A percentile compares a stretch with the other conserved stretches of the same genome.
Evolutionary conservation across 2,888 invertebrate species (phyloP).

Genomic region (Heterodera filipjevi): DNA sequence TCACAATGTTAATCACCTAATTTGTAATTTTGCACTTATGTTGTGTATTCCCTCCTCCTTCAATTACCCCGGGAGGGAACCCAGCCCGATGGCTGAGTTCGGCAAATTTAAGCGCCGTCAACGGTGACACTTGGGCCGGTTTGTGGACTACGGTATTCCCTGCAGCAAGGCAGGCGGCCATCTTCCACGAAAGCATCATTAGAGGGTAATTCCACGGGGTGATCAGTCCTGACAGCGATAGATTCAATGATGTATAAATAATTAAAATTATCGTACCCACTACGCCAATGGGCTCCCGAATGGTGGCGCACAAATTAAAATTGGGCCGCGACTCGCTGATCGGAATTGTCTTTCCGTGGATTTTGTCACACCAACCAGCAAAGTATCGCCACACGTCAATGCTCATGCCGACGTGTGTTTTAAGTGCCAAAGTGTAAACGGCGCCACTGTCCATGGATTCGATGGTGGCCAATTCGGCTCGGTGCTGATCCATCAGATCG

Average conservation of each 20-base stretch:
- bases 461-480: slow-evolving; percentile 90
- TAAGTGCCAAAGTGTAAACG: slow-evolving; percentile 91
- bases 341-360: slow-evolving; percentile 83
- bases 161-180: slow-evolving; percentile 94
- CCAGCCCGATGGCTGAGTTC: slow-evolving; percentile 87
- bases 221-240: slow-evolving; percentile 76
- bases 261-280: slow-evolving; percentile 70
- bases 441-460: slow-evolving; percentile 93
- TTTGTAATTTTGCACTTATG: slow-evolving; percentile 3
- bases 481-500: slow-evolving; percentile 89
- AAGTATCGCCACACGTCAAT: slow-evolving; percentile 95
- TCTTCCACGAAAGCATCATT: slow-evolving; percentile 99
- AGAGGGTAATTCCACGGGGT: slow-evolving; percentile 93
- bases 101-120: slow-evolving; percentile 73
- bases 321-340: slow-evolving; percentile 89
- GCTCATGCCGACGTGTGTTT: slow-evolving; percentile 96
- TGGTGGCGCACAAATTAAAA: slow-evolving; percentile 83
- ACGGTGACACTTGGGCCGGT: slow-evolving; percentile 75
- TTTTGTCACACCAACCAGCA: slow-evolving; percentile 93
- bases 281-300: slow-evolving; percentile 87
- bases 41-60: neutral
- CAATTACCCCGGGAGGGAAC: slow-evolving; percentile 78
- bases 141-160: slow-evolving; percentile 95
- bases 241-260: neutral
- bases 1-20: slow-evolving; percentile 81